phyloP scores from a whole-genome alignment of 2,888 invertebrate species.

The Teleiodes luculella region DNA sequence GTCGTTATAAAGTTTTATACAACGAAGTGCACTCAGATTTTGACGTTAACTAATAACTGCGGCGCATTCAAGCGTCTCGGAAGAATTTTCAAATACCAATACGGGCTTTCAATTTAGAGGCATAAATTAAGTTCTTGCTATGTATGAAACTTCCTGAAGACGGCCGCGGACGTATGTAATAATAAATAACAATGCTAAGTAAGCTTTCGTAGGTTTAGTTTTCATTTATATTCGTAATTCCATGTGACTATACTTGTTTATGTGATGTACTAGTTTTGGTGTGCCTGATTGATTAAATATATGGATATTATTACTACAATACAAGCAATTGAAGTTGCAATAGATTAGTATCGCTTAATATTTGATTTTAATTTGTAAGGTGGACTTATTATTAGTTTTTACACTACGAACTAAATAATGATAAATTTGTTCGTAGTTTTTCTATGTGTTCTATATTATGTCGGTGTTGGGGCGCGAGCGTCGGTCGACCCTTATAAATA shows the following conservation, averaged over 20 bases:
- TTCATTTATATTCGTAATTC: slow-evolving; percentile 56
- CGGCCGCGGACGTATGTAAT: neutral
- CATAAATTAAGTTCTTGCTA: too few species aligned
- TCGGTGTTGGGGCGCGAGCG: too few species aligned
- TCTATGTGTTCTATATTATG: too few species aligned
- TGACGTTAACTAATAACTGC: slow-evolving; percentile 1
- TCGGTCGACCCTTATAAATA: too few species aligned
- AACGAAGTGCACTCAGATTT: slow-evolving; percentile 38
- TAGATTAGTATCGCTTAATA: slow-evolving; percentile 40
- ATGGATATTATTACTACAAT: too few species aligned
- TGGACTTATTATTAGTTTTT: slow-evolving; percentile 40
- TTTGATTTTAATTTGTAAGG: slow-evolving; percentile 37
- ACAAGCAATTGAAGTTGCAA: slow-evolving; percentile 65
- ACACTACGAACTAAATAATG: too few species aligned
- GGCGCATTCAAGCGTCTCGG: neutral
- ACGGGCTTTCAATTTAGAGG: too few species aligned
- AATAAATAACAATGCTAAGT: neutral
- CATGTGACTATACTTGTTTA: slow-evolving; percentile 44
- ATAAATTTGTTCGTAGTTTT: too few species aligned
- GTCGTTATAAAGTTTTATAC: slow-evolving; percentile 35
- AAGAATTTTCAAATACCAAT: too few species aligned
- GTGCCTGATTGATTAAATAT: slow-evolving; percentile 54
- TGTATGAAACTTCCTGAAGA: neutral
- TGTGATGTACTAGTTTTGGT: slow-evolving; percentile 41
- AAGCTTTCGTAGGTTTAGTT: slow-evolving; percentile 38